phyloP scores from a whole-genome alignment of 2,797 vertebrate species.

The Lutra lutra region DNA sequence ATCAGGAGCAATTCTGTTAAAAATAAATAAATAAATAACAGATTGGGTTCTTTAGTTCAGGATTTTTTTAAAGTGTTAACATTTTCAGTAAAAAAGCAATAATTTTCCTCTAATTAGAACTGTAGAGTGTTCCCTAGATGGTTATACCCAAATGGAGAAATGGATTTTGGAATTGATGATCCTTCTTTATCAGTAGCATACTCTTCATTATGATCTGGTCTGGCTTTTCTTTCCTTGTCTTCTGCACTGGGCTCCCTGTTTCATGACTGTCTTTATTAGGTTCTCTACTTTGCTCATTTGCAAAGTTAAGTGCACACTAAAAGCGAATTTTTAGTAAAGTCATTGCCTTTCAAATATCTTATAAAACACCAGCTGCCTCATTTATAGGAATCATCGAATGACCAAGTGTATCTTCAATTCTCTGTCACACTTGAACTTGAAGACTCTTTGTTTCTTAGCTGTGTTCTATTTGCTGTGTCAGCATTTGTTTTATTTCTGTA shows the following conservation, averaged over 20 bases:
- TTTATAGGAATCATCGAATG: neutral
- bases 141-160: neutral
- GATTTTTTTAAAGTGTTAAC: constrained; percentile 19
- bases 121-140: neutral
- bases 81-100: neutral
- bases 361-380: neutral
- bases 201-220: neutral
- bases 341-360: constrained; percentile 28
- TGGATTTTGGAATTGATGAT: neutral
- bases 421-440: neutral
- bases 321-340: neutral
- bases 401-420: neutral
- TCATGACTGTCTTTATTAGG: neutral
- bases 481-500: neutral
- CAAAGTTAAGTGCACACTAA: neutral
- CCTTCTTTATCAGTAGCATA: neutral
- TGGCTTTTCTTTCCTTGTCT: neutral
- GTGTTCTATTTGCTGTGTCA: neutral
- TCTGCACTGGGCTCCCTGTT: neutral
- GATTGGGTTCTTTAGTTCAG: neutral
- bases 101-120: neutral
- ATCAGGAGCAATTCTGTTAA: neutral
- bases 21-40: neutral
- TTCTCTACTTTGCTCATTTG: neutral
- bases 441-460: neutral